These are phyloP conservation scores for Pachyuromys duprasi DNA, from an alignment of 2,797 vertebrate species.

Conservation along the genomic window DNA sequence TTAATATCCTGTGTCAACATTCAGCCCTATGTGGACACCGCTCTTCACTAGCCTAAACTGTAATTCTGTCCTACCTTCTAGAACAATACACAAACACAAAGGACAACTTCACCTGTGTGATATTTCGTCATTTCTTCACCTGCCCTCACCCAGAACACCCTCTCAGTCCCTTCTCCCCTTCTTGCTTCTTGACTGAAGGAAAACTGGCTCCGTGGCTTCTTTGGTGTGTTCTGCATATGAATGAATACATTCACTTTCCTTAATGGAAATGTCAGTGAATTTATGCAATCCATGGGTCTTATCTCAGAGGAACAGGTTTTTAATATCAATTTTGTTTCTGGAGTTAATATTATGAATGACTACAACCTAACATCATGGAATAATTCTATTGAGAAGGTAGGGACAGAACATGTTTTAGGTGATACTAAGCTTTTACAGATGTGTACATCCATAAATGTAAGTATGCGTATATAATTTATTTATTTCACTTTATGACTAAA, in stretches of 20 bases:
- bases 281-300: not conserved
- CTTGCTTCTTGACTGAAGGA: not conserved
- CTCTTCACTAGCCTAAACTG: not conserved
- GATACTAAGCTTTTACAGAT: not conserved
- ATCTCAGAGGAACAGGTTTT: slow-evolving; percentile 26
- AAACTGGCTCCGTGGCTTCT: not conserved
- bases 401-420: not conserved
- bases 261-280: not conserved
- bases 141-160: not conserved
- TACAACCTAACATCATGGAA: not conserved
- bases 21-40: not conserved
- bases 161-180: accelerated
- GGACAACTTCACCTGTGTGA: not conserved
- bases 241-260: not conserved
- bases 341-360: slow-evolving; percentile 4
- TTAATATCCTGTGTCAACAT: not conserved
- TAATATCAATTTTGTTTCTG: slow-evolving; percentile 10
- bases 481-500: not conserved
- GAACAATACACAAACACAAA: not conserved
- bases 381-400: not conserved
- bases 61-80: not conserved
- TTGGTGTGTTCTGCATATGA: not conserved
- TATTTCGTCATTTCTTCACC: not conserved
- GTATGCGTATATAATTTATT: not conserved
- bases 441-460: not conserved